Evolutionary conservation across 2,113 vertebrate species (phyloP).

Genomic region (Lichenostomus cassidix): DNA sequence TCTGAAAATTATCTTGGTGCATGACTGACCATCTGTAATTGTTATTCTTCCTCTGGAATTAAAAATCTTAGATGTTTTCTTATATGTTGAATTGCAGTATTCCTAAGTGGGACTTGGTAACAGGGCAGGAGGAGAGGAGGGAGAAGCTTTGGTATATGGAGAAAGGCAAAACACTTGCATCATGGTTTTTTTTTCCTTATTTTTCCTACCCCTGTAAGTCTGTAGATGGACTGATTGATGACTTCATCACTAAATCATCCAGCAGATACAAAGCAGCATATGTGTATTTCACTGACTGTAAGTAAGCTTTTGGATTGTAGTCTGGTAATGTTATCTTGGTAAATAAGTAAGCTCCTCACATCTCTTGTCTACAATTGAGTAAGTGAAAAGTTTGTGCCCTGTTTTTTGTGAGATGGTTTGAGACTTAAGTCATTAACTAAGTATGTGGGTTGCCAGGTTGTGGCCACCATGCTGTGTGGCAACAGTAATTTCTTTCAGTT

Average conservation of each 20-base stretch:
- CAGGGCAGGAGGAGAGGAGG: background rate
- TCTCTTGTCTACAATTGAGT: background rate
- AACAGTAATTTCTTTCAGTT: background rate
- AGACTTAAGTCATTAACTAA: background rate
- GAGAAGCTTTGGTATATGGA: background rate
- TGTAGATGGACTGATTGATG: slow-evolving; percentile 88
- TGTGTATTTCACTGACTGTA: slow-evolving; percentile 96
- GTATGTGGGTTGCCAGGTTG: background rate
- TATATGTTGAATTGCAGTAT: background rate
- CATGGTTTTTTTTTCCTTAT: background rate
- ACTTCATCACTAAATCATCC: slow-evolving; percentile 85
- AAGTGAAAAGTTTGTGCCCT: background rate
- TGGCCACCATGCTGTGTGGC: background rate
- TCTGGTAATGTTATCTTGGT: background rate
- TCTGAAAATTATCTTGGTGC: background rate
- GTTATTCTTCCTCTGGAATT: background rate
- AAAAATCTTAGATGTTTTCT: background rate
- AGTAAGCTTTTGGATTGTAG: slow-evolving; percentile 68
- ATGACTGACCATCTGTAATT: background rate
- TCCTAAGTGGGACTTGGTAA: background rate
- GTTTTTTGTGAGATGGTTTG: background rate
- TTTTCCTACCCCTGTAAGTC: slow-evolving; percentile 71
- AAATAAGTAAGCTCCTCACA: background rate
- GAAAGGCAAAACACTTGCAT: background rate
- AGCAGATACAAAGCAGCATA: slow-evolving; percentile 92